phyloP scores from a whole-genome alignment of 1,140 invertebrate species.

The Brachionus manjavacas region DNA sequence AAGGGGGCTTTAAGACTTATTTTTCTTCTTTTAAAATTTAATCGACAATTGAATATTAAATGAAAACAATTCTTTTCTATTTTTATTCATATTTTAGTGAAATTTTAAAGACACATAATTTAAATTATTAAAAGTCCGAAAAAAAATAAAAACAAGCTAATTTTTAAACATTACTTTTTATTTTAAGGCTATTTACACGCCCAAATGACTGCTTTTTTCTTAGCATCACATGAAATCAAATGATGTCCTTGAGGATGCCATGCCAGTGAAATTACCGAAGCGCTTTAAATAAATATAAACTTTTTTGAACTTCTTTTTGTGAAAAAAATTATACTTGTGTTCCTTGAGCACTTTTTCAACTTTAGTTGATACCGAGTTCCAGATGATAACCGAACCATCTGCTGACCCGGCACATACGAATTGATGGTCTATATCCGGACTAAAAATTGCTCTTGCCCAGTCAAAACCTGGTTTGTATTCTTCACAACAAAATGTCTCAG shows the following conservation, averaged over 20 bases:
- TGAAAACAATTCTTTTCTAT: too few relatives aligned
- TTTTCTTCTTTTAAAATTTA: too few relatives aligned
- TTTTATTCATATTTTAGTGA: too few relatives aligned
- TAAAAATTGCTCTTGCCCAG: constrained; percentile 83
- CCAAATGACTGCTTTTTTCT: constrained; percentile 36
- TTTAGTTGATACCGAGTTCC: constrained; percentile 71
- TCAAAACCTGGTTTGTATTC: constrained; percentile 90
- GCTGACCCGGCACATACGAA: constrained; percentile 81
- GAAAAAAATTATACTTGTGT: constrained; percentile 68
- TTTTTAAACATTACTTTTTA: background rate
- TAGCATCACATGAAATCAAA: constrained; percentile 7
- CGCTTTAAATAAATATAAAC: background rate
- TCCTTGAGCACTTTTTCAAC: constrained; percentile 79
- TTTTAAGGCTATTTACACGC: background rate
- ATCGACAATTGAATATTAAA: too few relatives aligned
- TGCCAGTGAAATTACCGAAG: background rate
- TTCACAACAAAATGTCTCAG: constrained; percentile 80
- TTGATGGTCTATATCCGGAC: constrained; percentile 69
- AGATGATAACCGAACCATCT: constrained; percentile 84
- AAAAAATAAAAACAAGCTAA: background rate
- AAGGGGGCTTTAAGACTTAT: too few relatives aligned
- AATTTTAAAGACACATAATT: too few relatives aligned
- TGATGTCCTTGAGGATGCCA: constrained; percentile 38
- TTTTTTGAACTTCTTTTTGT: background rate
- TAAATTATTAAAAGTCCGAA: background rate